phyloP scores from a whole-genome alignment of 35 echinoderm and acorn worm genomes.

The Anneissia japonica region DNA sequence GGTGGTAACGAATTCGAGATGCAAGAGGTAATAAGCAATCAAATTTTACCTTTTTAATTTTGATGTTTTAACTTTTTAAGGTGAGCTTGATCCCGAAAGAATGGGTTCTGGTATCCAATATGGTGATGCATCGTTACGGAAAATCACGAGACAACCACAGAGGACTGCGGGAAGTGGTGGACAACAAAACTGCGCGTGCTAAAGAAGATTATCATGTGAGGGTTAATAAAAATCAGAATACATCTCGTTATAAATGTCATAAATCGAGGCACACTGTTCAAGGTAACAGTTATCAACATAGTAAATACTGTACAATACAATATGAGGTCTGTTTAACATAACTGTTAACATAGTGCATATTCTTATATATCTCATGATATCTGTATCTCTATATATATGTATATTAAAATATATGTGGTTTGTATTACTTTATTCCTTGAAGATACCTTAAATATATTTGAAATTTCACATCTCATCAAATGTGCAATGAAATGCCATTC shows the following conservation, averaged over 20 bases:
- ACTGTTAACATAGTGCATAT: too few relatives aligned
- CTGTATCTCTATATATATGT: not conserved
- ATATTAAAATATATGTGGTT: not conserved
- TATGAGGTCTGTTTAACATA: too few relatives aligned
- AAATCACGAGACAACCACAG: constrained; percentile 47
- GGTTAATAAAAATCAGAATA: too few relatives aligned
- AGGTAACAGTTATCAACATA: too few relatives aligned
- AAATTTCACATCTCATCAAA: not conserved
- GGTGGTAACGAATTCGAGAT: too few relatives aligned
- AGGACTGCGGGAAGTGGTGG: not conserved
- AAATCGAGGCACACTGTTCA: too few relatives aligned
- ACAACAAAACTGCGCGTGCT: not conserved
- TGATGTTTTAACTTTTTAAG: constrained; percentile 16
- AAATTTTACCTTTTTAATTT: too few relatives aligned
- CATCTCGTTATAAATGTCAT: too few relatives aligned
- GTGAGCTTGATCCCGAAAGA: constrained; percentile 95
- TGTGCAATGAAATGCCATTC: not conserved
- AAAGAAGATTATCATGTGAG: too few relatives aligned
- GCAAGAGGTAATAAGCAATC: too few relatives aligned
- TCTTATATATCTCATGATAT: not conserved
- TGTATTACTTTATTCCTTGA: not conserved
- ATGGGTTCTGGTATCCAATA: constrained; percentile 99
- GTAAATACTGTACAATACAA: too few relatives aligned
- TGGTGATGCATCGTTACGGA: constrained; percentile 84
- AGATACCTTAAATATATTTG: not conserved